Conservation (phyloP, 2,113 vertebrate species). For the Hypanus sabinus region DNA sequence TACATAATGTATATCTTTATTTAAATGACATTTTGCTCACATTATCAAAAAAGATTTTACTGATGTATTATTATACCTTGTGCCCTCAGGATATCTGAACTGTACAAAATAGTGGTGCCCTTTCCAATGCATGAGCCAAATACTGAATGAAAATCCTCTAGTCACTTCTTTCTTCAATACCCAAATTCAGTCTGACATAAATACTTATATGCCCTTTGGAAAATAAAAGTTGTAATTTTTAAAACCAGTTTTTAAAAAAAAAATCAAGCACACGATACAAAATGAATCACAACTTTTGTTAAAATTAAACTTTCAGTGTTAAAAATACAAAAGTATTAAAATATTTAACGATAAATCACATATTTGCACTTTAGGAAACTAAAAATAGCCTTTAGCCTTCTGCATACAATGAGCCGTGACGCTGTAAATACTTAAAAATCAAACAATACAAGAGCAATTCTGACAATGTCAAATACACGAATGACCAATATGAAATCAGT, state of each 20-base stretch:
- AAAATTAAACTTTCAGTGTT: neutral
- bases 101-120: neutral
- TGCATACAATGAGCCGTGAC: neutral
- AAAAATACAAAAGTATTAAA: neutral
- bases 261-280: neutral
- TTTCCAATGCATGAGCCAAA: neutral
- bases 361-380: constrained; percentile 14
- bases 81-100: neutral
- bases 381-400: neutral
- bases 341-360: neutral
- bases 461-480: neutral
- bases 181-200: neutral
- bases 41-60: neutral
- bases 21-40: neutral
- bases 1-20: too few species aligned
- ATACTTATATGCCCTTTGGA: neutral
- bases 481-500: constrained; percentile 1
- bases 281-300: constrained; percentile 10
- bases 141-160: neutral
- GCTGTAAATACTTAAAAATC: neutral
- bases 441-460: neutral
- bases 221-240: constrained; percentile 21
- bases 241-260: neutral
- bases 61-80: neutral
- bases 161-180: neutral